These are phyloP conservation scores for Microtus montanus DNA, from an alignment of 2,113 vertebrate genomes.

Conservation along the genomic window DNA sequence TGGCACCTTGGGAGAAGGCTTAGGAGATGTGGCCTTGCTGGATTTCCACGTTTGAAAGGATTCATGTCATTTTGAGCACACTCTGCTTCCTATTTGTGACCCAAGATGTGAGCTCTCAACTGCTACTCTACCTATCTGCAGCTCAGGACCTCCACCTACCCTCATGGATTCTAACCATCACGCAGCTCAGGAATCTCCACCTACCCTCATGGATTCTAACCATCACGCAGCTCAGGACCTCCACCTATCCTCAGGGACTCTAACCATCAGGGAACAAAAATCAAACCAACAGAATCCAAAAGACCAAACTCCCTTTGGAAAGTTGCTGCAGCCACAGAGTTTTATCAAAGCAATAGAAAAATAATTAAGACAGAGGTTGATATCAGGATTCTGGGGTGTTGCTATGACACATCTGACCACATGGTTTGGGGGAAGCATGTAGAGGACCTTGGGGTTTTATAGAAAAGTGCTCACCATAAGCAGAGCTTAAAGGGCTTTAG, in stretches of 20 bases:
- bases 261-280: not conserved
- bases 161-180: too few species aligned
- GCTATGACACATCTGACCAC: not conserved
- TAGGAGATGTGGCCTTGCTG: not conserved
- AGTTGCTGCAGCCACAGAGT: not conserved
- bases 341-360: not conserved
- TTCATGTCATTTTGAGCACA: not conserved
- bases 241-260: not conserved
- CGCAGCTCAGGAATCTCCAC: too few species aligned
- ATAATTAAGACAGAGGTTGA: not conserved
- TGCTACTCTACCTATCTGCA: not conserved
- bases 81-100: not conserved
- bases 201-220: too few species aligned
- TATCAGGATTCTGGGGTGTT: not conserved
- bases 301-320: not conserved
- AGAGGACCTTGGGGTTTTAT: not conserved
- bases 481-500: not conserved
- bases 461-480: not conserved
- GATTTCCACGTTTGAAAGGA: not conserved
- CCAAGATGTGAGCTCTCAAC: not conserved
- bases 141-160: not conserved
- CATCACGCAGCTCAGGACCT: not conserved
- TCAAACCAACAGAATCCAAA: not conserved
- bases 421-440: not conserved
- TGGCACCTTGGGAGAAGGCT: not conserved